These are phyloP conservation scores for Cebidichthys violaceus DNA, from an alignment of 2,113 vertebrate genomes.

Conservation along the genomic window DNA sequence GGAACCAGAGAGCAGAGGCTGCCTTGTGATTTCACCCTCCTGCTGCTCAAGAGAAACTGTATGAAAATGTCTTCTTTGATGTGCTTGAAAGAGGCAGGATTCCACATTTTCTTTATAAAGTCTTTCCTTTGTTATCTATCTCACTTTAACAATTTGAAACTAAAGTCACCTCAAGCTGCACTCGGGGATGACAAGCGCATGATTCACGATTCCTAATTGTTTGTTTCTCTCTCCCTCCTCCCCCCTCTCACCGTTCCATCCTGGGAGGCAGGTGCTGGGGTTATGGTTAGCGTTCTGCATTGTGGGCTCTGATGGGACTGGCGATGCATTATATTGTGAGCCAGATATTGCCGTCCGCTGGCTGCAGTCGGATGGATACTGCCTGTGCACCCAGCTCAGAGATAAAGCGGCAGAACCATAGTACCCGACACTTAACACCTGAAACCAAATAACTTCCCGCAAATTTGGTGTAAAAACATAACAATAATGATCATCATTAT, in stretches of 20 bases:
- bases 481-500: conserved; percentile 29
- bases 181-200: conserved; percentile 34
- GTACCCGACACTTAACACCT: conserved; percentile 22
- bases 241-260: conserved; percentile 12
- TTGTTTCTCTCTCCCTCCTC: conserved; percentile 36
- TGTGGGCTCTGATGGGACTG: conserved; percentile 76
- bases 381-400: conserved; percentile 36
- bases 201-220: conserved; percentile 61
- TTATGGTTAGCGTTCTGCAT: conserved; percentile 73
- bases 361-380: conserved; percentile 60
- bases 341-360: conserved; percentile 57
- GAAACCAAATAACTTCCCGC: conserved; percentile 1
- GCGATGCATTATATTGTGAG: conserved; percentile 74
- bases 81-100: conserved; percentile 64
- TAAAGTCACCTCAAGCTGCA: conserved; percentile 55
- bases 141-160: conserved; percentile 62
- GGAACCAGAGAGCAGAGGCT: conserved; percentile 35
- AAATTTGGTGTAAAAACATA: conserved; percentile 16
- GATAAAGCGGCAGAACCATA: conserved; percentile 40
- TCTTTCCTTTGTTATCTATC: conserved; percentile 67
- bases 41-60: conserved; percentile 61
- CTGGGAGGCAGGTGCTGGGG: conserved; percentile 71
- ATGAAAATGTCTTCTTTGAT: conserved; percentile 71
- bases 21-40: conserved; percentile 59
- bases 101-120: conserved; percentile 61